Base-by-base conservation (phyloP, 2,888 invertebrate species). In the Macropis europaea region DNA sequence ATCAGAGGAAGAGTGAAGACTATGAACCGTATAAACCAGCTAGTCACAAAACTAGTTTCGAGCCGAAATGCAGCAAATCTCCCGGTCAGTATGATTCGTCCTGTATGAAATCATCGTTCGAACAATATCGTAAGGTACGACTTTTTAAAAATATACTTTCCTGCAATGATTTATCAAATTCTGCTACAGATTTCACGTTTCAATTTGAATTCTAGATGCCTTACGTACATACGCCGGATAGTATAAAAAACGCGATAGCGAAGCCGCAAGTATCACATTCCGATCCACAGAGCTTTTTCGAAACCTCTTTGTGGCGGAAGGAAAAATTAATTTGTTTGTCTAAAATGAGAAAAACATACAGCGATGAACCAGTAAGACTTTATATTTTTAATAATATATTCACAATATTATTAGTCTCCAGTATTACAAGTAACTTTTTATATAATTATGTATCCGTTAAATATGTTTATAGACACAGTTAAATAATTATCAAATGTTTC, bases 1-100 rank as follows among this genome's bases (percentile, higher is more conserved):
- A 43, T 7, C 38, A 81, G 36, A 64, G 61, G 0, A 76, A 71
- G 26, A 84, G 82, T 54, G 79, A 75, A 56, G 77, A 82, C 53
- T 87, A 84, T 54, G 78, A 85, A 67, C 83, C 85, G 1, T 82
- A 87, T 64, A 88, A 88, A 54, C 87, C 87, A 5, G 88, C 87
- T 13, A 87, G 84, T 70, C 87, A 88, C 50, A 84, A 82, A 69
- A 87, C 83, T 0, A 79, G 82, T 54, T 61, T 87, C 0, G 83
- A 86, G 50, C 84, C 82, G 3, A 86, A 77, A 60, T 63, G 38
- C 9, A 77, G 52, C 34, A 86, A 80, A 62, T 86, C 82, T n/a
- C 57, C 73, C 0, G 66, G 66, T n/a, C 77, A 82, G 19, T 86
- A 75, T 32, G 73, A 84, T 62, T 60, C 82, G 0, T 60, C 69